Conservation (phyloP, 1,140 invertebrate species). For the Halotydeus destructor region DNA sequence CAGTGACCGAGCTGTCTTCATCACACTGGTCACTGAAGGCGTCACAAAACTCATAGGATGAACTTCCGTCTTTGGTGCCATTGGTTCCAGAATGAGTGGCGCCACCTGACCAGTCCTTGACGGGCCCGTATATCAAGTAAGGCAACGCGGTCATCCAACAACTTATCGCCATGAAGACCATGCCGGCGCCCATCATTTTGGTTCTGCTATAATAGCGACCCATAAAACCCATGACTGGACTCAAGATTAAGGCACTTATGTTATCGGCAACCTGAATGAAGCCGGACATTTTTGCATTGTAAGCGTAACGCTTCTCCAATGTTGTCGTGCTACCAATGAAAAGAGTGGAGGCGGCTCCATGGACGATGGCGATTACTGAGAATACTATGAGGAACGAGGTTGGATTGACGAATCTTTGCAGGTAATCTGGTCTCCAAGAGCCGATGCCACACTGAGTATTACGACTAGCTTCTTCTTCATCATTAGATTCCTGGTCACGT, state of each 20-base stretch:
- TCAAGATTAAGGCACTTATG: conserved; percentile 14
- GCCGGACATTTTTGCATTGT: conserved; percentile 49
- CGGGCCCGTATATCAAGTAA: conserved; percentile 46
- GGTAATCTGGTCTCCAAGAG: conserved; percentile 36
- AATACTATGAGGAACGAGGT: conserved; percentile 48
- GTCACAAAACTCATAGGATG: no score
- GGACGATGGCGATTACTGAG: conserved; percentile 44
- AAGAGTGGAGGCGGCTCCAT: conserved; percentile 50
- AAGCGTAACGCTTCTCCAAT: conserved; percentile 55
- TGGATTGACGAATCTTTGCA: conserved; percentile 47
- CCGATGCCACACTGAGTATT: conserved; percentile 33
- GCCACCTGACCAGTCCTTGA: no score
- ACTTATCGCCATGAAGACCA: conserved; percentile 32
- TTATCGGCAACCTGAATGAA: conserved; percentile 20
- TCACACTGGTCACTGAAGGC: no score
- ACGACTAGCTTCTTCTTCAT: no score
- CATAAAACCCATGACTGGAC: conserved; percentile 37
- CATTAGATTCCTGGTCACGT: no score
- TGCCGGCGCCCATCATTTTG: conserved; percentile 42
- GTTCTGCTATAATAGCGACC: conserved; percentile 41
- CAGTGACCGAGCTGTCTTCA: no score
- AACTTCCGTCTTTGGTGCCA: no score
- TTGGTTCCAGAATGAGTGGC: no score
- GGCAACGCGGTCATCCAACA: conserved; percentile 33
- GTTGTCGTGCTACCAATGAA: conserved; percentile 43